Evolutionary conservation across 1,140 invertebrate genomes (phyloP).

Genomic region (Drosophila ogumai): DNA sequence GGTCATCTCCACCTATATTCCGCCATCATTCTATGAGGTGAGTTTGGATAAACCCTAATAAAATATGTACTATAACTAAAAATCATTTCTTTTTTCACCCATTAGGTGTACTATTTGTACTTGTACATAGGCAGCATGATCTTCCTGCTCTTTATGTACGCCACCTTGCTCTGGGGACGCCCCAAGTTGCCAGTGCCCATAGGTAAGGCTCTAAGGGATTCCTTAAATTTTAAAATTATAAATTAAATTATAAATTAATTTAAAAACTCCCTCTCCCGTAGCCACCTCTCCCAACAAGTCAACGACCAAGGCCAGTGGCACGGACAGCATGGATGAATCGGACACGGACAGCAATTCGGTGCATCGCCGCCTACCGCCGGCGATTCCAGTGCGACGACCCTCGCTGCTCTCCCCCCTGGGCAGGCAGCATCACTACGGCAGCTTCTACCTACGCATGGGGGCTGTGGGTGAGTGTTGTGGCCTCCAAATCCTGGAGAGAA

Average conservation of each 20-base stretch:
- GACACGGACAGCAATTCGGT: slow-evolving; percentile 86
- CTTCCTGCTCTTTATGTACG: slow-evolving; percentile 94
- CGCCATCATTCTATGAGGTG: slow-evolving; percentile 95
- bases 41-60: slow-evolving; percentile 35
- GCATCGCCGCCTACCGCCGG: slow-evolving; percentile 84
- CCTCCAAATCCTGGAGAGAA: not conserved
- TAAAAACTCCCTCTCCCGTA: not conserved
- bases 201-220: slow-evolving; percentile 45
- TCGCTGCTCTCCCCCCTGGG: slow-evolving; percentile 83
- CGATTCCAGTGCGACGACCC: slow-evolving; percentile 84
- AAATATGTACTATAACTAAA: not conserved
- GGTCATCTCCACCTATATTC: slow-evolving; percentile 96
- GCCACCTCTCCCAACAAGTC: slow-evolving; percentile 74
- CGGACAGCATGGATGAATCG: slow-evolving; percentile 86
- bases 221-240: too few relatives aligned
- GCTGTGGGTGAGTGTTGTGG: slow-evolving; percentile 90
- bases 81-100: too few relatives aligned
- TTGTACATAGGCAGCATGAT: slow-evolving; percentile 95
- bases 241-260: too few relatives aligned
- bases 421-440: slow-evolving; percentile 93
- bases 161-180: slow-evolving; percentile 89
- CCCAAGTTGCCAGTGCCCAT: slow-evolving; percentile 84
- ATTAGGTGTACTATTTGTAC: slow-evolving; percentile 93
- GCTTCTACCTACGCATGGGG: slow-evolving; percentile 96
- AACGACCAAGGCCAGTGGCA: slow-evolving; percentile 60